Evolutionary conservation across 2,113 vertebrate genomes (phyloP).

Genomic region (Pantherophis guttatus): DNA sequence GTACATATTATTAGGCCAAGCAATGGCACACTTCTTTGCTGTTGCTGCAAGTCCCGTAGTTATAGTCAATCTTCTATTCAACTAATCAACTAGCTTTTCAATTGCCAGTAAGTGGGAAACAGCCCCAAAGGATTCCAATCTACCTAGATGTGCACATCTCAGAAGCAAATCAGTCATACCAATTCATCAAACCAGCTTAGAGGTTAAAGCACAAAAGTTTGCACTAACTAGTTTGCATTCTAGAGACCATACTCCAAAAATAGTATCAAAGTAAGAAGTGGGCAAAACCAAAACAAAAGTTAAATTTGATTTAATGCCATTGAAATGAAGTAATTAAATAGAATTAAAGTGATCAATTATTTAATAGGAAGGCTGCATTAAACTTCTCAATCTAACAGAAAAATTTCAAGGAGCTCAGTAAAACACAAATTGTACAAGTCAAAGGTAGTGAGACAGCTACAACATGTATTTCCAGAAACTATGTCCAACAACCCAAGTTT

Average conservation of each 20-base stretch:
- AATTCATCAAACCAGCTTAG: neutral
- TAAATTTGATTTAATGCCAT: neutral
- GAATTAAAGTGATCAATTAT: neutral
- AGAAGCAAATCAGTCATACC: neutral
- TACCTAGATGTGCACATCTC: neutral
- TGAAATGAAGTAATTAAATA: neutral
- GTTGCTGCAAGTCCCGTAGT: neutral
- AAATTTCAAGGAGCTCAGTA: neutral
- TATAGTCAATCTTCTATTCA: neutral
- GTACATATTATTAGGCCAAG: too few species aligned
- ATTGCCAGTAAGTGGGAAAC: neutral
- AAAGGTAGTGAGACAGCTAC: neutral
- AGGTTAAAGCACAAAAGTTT: neutral
- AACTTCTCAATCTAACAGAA: neutral
- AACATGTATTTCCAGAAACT: neutral
- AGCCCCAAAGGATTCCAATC: neutral
- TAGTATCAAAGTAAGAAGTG: neutral
- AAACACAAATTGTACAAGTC: neutral
- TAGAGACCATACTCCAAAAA: neutral
- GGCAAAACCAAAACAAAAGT: neutral
- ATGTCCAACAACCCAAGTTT: neutral
- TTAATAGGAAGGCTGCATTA: neutral
- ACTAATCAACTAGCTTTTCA: neutral
- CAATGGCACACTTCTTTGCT: neutral
- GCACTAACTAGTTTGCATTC: neutral